phyloP scores from a whole-genome alignment of 2,797 vertebrate genomes.

The Phalanger gymnotis region DNA sequence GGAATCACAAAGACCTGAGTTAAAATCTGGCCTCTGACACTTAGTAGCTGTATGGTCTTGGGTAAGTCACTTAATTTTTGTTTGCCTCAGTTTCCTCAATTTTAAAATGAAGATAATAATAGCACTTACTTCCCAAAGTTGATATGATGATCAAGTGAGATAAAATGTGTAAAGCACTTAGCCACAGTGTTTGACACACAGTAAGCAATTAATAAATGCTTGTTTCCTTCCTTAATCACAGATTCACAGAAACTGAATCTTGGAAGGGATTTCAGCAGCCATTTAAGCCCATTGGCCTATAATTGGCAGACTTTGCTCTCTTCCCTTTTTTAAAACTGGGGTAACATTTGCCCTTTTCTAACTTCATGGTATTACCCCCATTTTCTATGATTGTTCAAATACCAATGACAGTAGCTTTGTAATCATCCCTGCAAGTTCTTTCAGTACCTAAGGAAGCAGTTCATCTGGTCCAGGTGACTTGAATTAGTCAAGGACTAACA shows the following conservation, averaged over 20 bases:
- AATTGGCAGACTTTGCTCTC: neutral
- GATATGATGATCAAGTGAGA: neutral
- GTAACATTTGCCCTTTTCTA: neutral
- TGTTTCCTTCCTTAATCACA: neutral
- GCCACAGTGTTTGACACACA: neutral
- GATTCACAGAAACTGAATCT: neutral
- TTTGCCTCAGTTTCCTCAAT: neutral
- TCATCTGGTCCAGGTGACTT: neutral
- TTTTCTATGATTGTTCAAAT: neutral
- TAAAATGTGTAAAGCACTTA: neutral
- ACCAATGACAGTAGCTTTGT: neutral
- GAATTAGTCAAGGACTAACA: neutral
- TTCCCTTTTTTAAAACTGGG: neutral
- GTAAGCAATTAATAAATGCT: neutral
- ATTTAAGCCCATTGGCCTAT: neutral
- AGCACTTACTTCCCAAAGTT: neutral
- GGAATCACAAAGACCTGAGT: neutral
- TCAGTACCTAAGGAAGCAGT: neutral
- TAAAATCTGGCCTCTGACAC: neutral
- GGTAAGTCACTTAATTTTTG: neutral
- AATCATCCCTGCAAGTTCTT: neutral
- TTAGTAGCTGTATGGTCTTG: neutral
- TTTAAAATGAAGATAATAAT: neutral
- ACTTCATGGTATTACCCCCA: neutral
- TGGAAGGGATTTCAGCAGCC: neutral